These are phyloP conservation scores for Chrysolina oricalcia DNA, from an alignment of 2,888 invertebrate genomes.

Conservation along the genomic window DNA sequence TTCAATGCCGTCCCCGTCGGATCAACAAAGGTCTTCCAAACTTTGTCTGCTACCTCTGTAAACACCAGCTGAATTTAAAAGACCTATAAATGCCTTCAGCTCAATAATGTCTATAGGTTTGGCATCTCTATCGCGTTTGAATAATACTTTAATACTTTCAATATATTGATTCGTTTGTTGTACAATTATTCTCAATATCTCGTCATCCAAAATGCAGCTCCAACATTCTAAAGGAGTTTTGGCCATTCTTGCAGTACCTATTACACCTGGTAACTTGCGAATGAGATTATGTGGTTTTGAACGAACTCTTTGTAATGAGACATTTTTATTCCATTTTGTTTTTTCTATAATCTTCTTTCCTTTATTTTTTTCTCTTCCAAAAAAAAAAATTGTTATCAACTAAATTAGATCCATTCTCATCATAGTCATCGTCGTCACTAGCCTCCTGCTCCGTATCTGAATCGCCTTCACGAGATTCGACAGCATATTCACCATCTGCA, in stretches of 20 bases:
- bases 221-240: slow-evolving; percentile 2
- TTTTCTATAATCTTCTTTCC: no score
- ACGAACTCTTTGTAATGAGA: no score
- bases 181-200: no score
- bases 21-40: slow-evolving; percentile 12
- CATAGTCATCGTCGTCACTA: slow-evolving; percentile 25
- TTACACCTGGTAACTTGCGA: slow-evolving; percentile 8
- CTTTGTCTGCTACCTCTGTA: slow-evolving; percentile 16
- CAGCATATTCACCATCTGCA: slow-evolving; percentile 27
- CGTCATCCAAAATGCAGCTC: not conserved
- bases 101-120: slow-evolving; percentile 9
- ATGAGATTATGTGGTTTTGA: not conserved
- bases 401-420: slow-evolving; percentile 26
- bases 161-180: slow-evolving; percentile 27
- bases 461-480: no score
- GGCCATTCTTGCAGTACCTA: not conserved
- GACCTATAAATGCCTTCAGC: slow-evolving; percentile 23
- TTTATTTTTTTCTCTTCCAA: slow-evolving; percentile 22
- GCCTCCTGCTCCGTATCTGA: slow-evolving; percentile 25
- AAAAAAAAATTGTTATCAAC: slow-evolving; percentile 26
- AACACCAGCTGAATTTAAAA: slow-evolving; percentile 30
- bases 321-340: no score
- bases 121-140: slow-evolving; percentile 33
- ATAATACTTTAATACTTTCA: not conserved
- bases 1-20: slow-evolving; percentile 9